These are phyloP conservation scores for Poeciliopsis gracilis DNA, from an alignment of 2,797 vertebrate species.

Conservation along the genomic window DNA sequence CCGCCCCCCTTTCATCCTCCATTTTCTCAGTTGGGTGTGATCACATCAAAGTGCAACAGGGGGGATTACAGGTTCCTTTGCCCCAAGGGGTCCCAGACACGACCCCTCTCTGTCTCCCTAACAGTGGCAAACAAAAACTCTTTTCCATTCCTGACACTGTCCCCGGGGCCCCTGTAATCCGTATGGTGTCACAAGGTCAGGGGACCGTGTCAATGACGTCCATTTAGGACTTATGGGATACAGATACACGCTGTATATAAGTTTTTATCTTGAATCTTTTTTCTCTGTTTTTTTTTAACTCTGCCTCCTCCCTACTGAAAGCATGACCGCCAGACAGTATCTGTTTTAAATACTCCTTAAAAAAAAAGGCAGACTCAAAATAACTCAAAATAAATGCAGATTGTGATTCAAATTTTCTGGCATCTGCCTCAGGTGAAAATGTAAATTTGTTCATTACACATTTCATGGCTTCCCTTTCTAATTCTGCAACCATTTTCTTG, in stretches of 20 bases:
- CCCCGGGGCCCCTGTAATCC: slow-evolving; percentile 55
- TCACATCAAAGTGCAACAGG: slow-evolving; percentile 67
- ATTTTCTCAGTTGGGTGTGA: slow-evolving; percentile 58
- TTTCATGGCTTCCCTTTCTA: background rate
- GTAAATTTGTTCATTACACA: background rate
- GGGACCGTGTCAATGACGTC: slow-evolving; percentile 39
- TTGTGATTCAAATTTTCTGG: background rate
- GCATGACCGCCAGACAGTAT: no score
- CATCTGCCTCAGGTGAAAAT: background rate
- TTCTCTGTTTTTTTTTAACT: background rate
- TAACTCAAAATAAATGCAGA: background rate
- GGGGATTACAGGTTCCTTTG: slow-evolving; percentile 70
- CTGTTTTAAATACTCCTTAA: background rate
- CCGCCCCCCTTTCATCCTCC: slow-evolving; percentile 26
- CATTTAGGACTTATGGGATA: slow-evolving; percentile 35
- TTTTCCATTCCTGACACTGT: slow-evolving; percentile 38
- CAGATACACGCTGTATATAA: slow-evolving; percentile 21
- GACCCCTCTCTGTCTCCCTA: slow-evolving; percentile 34
- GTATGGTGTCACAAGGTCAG: slow-evolving; percentile 59
- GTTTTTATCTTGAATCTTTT: background rate
- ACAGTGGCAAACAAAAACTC: slow-evolving; percentile 33
- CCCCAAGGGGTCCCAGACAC: slow-evolving; percentile 50
- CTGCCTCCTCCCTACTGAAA: background rate
- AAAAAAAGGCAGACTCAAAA: background rate
- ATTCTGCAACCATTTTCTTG: background rate